Conservation (phyloP, 2,888 invertebrate species). For the Drosophila melanocephala region DNA sequence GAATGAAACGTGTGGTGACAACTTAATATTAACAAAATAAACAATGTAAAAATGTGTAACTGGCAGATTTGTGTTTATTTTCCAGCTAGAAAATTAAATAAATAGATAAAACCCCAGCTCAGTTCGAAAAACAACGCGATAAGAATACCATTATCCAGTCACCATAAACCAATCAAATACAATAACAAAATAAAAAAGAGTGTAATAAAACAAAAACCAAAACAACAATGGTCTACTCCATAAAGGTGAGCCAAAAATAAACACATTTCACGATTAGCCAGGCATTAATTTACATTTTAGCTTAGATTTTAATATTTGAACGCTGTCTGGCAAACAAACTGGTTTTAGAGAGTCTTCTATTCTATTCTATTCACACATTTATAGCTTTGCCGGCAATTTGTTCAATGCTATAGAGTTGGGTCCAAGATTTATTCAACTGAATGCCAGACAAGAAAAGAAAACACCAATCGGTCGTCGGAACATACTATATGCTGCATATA, state of each 20-base stretch:
- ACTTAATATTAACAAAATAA: slow-evolving; percentile 21
- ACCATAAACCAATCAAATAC: neutral
- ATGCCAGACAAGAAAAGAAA: slow-evolving; percentile 15
- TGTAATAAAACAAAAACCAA: slow-evolving; percentile 7
- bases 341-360: slow-evolving; percentile 21
- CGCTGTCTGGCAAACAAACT: slow-evolving; percentile 27
- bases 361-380: neutral
- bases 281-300: neutral
- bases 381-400: neutral
- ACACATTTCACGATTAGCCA: neutral
- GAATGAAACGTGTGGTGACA: slow-evolving; percentile 32
- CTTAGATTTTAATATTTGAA: slow-evolving; percentile 12
- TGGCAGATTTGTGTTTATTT: slow-evolving; percentile 7
- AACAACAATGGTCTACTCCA: slow-evolving; percentile 72
- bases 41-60: neutral
- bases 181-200: slow-evolving; percentile 19
- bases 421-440: slow-evolving; percentile 30
- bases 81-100: slow-evolving; percentile 5
- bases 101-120: slow-evolving; percentile 9
- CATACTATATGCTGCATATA: neutral
- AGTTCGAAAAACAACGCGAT: slow-evolving; percentile 16
- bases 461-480: slow-evolving; percentile 7
- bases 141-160: slow-evolving; percentile 1
- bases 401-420: neutral
- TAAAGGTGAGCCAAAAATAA: slow-evolving; percentile 67